Evolutionary conservation across 2,113 vertebrate genomes (phyloP), one percentile per base, ranked within the genome.

Genomic region (Bombycilla garrulus): DNA sequence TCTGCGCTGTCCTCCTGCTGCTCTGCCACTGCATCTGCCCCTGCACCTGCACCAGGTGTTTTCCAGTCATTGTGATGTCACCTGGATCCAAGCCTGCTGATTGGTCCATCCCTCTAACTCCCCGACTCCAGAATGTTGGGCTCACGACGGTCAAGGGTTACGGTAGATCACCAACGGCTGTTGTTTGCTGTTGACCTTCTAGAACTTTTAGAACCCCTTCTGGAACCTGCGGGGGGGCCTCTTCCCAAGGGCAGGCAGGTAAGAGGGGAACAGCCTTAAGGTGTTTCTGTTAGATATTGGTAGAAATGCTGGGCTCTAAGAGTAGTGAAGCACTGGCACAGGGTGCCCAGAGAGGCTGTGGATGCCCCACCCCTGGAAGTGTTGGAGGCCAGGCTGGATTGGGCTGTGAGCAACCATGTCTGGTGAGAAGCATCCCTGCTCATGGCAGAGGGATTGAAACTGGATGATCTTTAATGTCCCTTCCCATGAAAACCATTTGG

Each of bases 161-260:
- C 0, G 12, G 35, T 4, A 19, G 40, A 2, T 5, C 6, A 18
- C 77, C 77, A 66, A 24, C 2, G 10, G 29, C n/a, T 24, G 3
- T 1, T 50, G 10, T 1, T 31, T 4, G 67, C 1, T 13, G 44
- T 13, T 73, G 77, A 9, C 33, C 19, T 24, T 23, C 29, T 21
- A 36, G 77, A 51, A 58, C 36, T 23, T 33, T 6, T 9, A 21
- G 33, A 38, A 6, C 4, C 33, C 29, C 9, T 56, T 11, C 51
- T 26, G 14, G 36, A 3, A 16, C 18, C 69, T 38, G 29, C 23
- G 33, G 36, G 44, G 67, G 22, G 18, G 15, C 14, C 21, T 35
- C 36, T 36, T 65, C 28, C 33, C 25, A 44, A n/a, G 44, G 36
- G 36, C 15, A 44, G 10, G 12, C 7, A 11, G 51, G 36, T 18